Base-by-base conservation (phyloP, 2,888 invertebrate genomes). In the Lasioglossum zephyrum region DNA sequence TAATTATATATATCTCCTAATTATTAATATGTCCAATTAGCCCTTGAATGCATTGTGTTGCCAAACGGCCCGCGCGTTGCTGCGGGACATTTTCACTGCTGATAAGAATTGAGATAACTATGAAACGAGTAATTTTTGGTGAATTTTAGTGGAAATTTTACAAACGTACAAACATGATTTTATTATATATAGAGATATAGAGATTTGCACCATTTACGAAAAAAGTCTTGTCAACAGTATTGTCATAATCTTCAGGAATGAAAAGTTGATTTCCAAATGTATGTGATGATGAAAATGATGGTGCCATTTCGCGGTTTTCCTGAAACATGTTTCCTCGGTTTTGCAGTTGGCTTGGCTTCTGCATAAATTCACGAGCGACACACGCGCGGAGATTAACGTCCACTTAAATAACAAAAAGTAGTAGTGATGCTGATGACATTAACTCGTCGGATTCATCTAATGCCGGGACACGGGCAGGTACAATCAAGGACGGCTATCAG, bases 331-430 rank as follows among this genome's bases (percentile, higher is more conserved):
- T 49, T 13, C 69, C 41, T 49, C 53, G 36, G 74, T 53, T 44
- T 57, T n/a, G 41, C 31, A 80, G 39, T 69, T 47, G 44, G 36
- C 31, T 60, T 57, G 53, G 44, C 44, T 31, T 18, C 44, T 16
- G 41, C 57, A 80, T 80, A 80, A 75, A 80, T 80, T 69, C 69
- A 53, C 69, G 16, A 26, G 36, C 53, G 74, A 41, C 39, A 39
- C n/a, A 22, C 13, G 22, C 47, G 18, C 13, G 36, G 41, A 31
- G 69, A 80, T 75, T 75, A 80, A 75, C 69, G 80, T 75, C 69
- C 80, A 31, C 44, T 31, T 44, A 70, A 80, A 57, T 80, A 70
- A 80, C 57, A 69, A 18, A 18, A 75, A 80, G 69, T 75, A 44
- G 53, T 66, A 57, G 75, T 44, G 69, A 75, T 53, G 31, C 69